phyloP scores from a whole-genome alignment of 2,888 invertebrate genomes.

The Plagodis pulveraria region DNA sequence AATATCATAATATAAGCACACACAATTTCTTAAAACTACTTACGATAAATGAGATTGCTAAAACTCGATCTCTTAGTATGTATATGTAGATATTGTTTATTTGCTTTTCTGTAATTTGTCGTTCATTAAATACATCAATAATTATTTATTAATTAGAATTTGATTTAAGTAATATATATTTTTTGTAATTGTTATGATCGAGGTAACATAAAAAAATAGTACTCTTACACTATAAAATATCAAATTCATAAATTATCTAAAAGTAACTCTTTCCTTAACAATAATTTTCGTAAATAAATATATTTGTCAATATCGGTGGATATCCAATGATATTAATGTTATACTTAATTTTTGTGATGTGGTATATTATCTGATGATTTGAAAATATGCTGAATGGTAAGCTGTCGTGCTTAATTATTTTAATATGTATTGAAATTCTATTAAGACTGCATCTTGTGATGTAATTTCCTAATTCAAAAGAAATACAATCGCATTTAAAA shows the following conservation, averaged over 20 bases:
- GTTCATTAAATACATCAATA: too few relatives aligned
- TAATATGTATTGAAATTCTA: too few relatives aligned
- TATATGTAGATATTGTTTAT: not conserved
- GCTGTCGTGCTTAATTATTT: not conserved
- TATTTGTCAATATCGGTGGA: conserved; percentile 41
- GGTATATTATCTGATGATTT: not conserved
- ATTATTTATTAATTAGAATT: too few relatives aligned
- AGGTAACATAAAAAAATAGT: conserved; percentile 16
- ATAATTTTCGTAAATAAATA: conserved; percentile 32
- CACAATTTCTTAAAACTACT: conserved; percentile 32
- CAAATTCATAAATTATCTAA: conserved; percentile 23
- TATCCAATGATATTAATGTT: conserved; percentile 31
- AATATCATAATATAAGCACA: conserved; percentile 41
- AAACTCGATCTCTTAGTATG: conserved; percentile 6
- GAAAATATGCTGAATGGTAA: conserved; percentile 1
- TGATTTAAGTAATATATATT: too few relatives aligned
- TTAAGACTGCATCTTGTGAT: too few relatives aligned
- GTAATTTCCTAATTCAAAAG: too few relatives aligned
- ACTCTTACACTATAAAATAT: conserved; percentile 12
- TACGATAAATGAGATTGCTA: conserved; percentile 40
- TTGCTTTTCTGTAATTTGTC: not conserved
- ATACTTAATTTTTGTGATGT: conserved; percentile 28
- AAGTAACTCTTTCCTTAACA: conserved; percentile 19
- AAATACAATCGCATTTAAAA: too few relatives aligned
- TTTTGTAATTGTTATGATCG: conserved; percentile 6